These are phyloP conservation scores for Fabriciana adippe DNA, from an alignment of 2,888 invertebrate species.

Conservation along the genomic window DNA sequence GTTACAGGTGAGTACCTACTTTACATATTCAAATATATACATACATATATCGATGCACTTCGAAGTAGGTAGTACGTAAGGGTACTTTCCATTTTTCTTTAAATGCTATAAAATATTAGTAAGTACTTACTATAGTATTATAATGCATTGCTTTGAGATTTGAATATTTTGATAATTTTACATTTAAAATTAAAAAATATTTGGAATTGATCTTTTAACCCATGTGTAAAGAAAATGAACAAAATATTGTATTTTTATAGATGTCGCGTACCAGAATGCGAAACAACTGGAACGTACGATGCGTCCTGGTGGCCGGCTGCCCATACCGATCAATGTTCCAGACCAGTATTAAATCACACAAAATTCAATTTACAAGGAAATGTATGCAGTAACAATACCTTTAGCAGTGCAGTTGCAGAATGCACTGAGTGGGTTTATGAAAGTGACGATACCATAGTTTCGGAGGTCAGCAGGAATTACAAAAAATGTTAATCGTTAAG, in stretches of 20 bases:
- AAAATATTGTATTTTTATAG: constrained; percentile 18
- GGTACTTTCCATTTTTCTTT: not conserved
- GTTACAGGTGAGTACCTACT: constrained; percentile 54
- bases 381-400: constrained; percentile 54
- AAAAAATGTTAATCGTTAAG: too few relatives aligned
- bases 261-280: constrained; percentile 40
- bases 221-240: too few relatives aligned
- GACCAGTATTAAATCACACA: constrained; percentile 47
- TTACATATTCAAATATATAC: not conserved
- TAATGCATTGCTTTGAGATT: too few relatives aligned
- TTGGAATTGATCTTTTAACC: too few relatives aligned
- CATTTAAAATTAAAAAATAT: too few relatives aligned
- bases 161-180: too few relatives aligned
- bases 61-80: not conserved
- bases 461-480: constrained; percentile 51
- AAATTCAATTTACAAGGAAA: not conserved
- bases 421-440: constrained; percentile 68
- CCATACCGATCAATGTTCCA: constrained; percentile 53
- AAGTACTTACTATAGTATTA: too few relatives aligned
- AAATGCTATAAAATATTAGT: too few relatives aligned
- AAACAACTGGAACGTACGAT: constrained; percentile 21
- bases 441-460: constrained; percentile 57
- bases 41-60: not conserved
- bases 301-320: constrained; percentile 62
- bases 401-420: constrained; percentile 45